Percentiles rank a stretch among this genome's conserved stretches.
Conservation (phyloP, 2,888 invertebrate genomes). For the Deroplatys truncata region DNA sequence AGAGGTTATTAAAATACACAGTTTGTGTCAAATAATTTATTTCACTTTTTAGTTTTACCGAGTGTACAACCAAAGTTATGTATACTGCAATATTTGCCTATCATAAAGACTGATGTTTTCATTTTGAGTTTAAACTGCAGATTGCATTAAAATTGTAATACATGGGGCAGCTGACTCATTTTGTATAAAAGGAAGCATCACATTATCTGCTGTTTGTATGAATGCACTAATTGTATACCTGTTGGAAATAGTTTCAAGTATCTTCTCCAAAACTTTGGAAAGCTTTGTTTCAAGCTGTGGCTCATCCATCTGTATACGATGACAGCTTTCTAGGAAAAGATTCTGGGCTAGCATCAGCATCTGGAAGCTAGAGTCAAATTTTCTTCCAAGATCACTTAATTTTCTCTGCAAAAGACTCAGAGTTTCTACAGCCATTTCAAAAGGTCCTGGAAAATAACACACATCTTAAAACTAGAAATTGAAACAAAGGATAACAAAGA, state of each 20-base stretch:
- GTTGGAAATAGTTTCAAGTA: conserved; percentile 58
- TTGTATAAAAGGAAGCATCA: too few relatives aligned
- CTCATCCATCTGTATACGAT: conserved; percentile 61
- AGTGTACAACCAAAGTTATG: too few relatives aligned
- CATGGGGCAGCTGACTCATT: too few relatives aligned
- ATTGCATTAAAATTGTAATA: too few relatives aligned
- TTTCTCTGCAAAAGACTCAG: conserved; percentile 32
- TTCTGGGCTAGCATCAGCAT: conserved; percentile 59
- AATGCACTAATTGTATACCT: conserved; percentile 45
- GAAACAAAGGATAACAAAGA: too few relatives aligned
- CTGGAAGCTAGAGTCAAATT: conserved; percentile 51
- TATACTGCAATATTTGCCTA: too few relatives aligned
- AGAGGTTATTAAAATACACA: too few relatives aligned
- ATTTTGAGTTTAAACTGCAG: too few relatives aligned
- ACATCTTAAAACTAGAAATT: neutral
- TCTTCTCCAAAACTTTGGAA: conserved; percentile 57
- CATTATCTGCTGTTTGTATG: too few relatives aligned
- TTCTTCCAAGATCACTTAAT: conserved; percentile 38
- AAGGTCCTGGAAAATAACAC: neutral
- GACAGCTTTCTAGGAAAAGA: conserved; percentile 61
- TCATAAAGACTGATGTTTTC: too few relatives aligned
- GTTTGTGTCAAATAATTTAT: too few relatives aligned
- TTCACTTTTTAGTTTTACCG: too few relatives aligned
- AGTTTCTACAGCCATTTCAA: conserved; percentile 15
- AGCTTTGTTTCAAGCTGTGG: conserved; percentile 56